Base-by-base conservation (phyloP, 2,113 vertebrate species). In the Platycercus adscitus region DNA sequence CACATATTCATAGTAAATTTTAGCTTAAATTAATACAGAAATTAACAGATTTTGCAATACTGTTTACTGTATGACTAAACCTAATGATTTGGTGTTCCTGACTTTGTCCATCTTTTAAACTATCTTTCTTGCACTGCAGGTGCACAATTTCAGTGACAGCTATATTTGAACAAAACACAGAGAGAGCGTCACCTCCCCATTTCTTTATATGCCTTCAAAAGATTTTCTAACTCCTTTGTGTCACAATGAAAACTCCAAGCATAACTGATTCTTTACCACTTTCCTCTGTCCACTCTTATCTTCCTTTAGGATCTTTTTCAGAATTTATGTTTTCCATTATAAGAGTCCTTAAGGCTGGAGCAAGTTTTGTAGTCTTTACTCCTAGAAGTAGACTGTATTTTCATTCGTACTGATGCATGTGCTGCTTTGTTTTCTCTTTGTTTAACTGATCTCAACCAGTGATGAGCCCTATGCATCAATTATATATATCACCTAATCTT, bases 361-460 rank as follows among this genome's bases (percentile, higher is more conserved):
- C 50, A 70, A 37, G 23, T 10, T 80, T 82, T 94, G 29, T 9
- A 31, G 56, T 71, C 69, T 80, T 66, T 77, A 24, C 53, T 94
- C 31, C 37, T 56, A 21, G 46, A 44, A 11, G 13, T 7, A 43
- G 33, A 31, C 13, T 56, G 5, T 41, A 26, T 15, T 83, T 90
- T 66, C 29, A 17, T 1, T 53, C 43, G 18, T 37, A 44, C 11
- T 53, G 47, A 4, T 46, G 10, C 0, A 0, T 16, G 25, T 33
- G 4, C 23, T 81, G 9, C 26, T 80, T 73, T 7, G 2, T 80
- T 82, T 93, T n/a, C 26, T 58, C 24, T 60, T 53, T 65, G 44
- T 20, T 63, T 53, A 33, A 47, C 20, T 55, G 31, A 29, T 43
- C 17, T 79, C 29, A 71, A 4, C 23, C 47, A 35, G 39, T 63